Evolutionary conservation across 1,140 invertebrate genomes (phyloP).

Genomic region (Acromyrmex echinatior): DNA sequence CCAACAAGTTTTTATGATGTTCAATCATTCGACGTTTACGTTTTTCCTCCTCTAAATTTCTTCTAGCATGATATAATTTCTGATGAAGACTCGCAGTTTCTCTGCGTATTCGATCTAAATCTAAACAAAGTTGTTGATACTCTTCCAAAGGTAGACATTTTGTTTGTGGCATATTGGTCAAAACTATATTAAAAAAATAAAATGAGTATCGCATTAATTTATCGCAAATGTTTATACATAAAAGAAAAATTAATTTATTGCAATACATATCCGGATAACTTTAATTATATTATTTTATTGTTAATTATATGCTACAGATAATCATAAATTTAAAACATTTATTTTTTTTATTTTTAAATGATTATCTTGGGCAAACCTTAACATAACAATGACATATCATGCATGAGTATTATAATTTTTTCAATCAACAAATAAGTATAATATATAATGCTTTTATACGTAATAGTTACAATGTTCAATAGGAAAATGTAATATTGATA

Average conservation of each 20-base stretch:
- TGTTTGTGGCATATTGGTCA: neutral
- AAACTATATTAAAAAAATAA: conserved; percentile 2
- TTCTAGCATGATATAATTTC: conserved; percentile 92
- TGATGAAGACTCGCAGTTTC: conserved; percentile 91
- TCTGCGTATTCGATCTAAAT: conserved; percentile 89
- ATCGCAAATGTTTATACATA: neutral
- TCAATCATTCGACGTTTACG: conserved; percentile 89
- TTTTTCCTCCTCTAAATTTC: conserved; percentile 92
- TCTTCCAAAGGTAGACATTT: conserved; percentile 85
- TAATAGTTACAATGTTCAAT: too few relatives aligned
- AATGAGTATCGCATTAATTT: neutral
- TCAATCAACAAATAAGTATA: too few relatives aligned
- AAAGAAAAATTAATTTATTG: neutral
- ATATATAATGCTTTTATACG: too few relatives aligned
- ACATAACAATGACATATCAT: too few relatives aligned
- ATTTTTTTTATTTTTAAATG: conserved; percentile 8
- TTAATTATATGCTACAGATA: neutral
- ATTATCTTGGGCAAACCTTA: neutral
- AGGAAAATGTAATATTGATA: too few relatives aligned
- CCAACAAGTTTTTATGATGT: conserved; percentile 89
- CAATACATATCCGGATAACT: neutral
- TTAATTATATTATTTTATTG: neutral
- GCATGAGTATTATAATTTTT: too few relatives aligned
- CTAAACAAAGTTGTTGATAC: conserved; percentile 89
- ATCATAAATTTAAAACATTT: neutral